Percentiles rank a stretch among this genome's conserved stretches.
Conservation (phyloP, 1,140 invertebrate genomes). For the Oncopeltus fasciatus region DNA sequence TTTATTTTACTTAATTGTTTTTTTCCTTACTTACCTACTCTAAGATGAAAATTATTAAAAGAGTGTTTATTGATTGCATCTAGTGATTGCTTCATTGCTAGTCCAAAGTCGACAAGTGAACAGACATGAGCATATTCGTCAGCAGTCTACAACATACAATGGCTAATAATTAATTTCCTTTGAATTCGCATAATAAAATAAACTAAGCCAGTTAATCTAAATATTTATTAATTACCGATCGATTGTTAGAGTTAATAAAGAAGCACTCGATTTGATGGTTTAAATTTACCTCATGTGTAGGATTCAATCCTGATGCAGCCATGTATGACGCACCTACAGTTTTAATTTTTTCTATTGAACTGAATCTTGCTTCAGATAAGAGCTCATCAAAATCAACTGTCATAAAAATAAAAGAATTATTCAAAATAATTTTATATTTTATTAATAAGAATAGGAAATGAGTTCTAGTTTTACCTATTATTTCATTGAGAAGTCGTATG, state of each 20-base stretch:
- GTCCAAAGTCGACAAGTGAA: slow-evolving; percentile 82
- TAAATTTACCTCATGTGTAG: slow-evolving; percentile 20
- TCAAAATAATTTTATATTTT: neutral
- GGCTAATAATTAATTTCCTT: slow-evolving; percentile 7
- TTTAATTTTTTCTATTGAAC: slow-evolving; percentile 95
- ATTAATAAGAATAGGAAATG: neutral
- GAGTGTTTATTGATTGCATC: slow-evolving; percentile 91
- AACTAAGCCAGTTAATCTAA: no score
- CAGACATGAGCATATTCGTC: slow-evolving; percentile 63
- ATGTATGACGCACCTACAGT: slow-evolving; percentile 94
- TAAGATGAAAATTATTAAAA: slow-evolving; percentile 90
- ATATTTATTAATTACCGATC: neutral
- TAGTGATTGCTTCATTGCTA: slow-evolving; percentile 76
- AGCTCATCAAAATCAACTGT: slow-evolving; percentile 83
- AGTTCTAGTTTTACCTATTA: slow-evolving; percentile 53
- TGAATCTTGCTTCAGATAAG: slow-evolving; percentile 75
- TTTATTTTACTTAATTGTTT: no score
- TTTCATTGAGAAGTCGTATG: slow-evolving; percentile 93
- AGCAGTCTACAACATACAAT: slow-evolving; percentile 35
- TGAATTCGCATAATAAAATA: neutral
- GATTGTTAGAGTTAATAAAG: no score
- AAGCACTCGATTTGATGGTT: no score
- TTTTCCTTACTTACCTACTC: slow-evolving; percentile 50
- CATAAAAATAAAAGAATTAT: slow-evolving; percentile 22
- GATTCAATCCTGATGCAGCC: slow-evolving; percentile 87